Base-by-base conservation (phyloP, 1,140 invertebrate species). In the Pomacea maculata region DNA sequence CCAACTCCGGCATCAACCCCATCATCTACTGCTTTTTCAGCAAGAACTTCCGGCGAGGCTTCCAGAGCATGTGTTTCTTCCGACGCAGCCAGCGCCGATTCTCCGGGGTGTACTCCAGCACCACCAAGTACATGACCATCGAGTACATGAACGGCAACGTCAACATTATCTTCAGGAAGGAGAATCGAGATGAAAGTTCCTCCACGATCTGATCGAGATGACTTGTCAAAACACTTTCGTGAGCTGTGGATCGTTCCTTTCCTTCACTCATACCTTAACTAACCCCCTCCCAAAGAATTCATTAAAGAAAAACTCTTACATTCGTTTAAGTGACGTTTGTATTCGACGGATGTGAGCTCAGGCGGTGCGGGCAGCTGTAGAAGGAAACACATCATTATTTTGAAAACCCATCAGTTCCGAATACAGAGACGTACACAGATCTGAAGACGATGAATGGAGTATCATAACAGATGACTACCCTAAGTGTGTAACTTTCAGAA, bases 1-100 rank as follows among this genome's bases (percentile, higher is more conserved):
- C 97, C n/a, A 99, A 99, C 90, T 98, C 96, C 61, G 98, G 97
- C 92, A 97, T 99, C 83, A 99, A 99, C 92, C 98, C 98, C 0
- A 95, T 98, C 71, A 93, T 99, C n/a, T 99, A 99, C 91, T 97
- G 97, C 1, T 98, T 97, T 91, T 98, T 98, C 92, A 98, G 98
- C 90, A 97, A 98, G 86, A 99, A 99, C 90, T 99, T 97, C 89
- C 93, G 97, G 0, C 94, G 95, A 25, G 97, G 97, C 3, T 98
- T 99, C 90, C 82, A 82, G 57, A 79, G 78, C 3, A 82, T 88
- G 83, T 72, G 85, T 0, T 83, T 80, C 68, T 87, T 83, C n/a
- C 64, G 78, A 21, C 68, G 67, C 9, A 17, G 77, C 19, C 63
- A 83, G 82, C 80, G 70, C 71, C 19, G 80, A 61, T 17, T 75